Evolutionary conservation across 30 jellyfish, hydroid and myxozoan species (phyloP).

Genomic region (Mastigias papua): DNA sequence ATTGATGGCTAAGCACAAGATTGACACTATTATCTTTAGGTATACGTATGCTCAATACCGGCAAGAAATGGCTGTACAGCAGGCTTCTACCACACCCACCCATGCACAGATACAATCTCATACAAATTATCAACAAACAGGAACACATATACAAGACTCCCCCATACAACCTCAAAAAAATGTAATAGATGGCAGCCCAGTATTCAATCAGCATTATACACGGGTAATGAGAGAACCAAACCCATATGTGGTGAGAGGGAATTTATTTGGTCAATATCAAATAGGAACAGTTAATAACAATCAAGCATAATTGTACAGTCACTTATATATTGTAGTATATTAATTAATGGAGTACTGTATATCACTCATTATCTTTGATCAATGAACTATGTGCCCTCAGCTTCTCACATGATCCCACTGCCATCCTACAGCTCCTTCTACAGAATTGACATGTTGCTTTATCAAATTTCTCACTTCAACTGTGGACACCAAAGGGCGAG

Average conservation of each 20-base stretch:
- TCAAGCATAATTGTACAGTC: not conserved
- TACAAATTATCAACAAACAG: not conserved
- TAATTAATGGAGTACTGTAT: not conserved
- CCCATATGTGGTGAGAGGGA: not conserved
- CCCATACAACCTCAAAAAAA: not conserved
- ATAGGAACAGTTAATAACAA: not conserved
- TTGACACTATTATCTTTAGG: not conserved
- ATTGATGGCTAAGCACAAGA: not conserved
- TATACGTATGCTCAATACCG: not conserved
- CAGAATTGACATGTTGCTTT: not conserved
- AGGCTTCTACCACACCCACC: not conserved
- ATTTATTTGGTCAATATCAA: not conserved
- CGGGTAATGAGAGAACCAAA: not conserved
- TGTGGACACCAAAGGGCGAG: not conserved
- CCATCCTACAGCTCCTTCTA: not conserved
- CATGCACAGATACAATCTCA: not conserved
- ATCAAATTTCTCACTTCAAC: not conserved
- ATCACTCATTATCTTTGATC: not conserved
- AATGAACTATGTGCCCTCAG: not conserved
- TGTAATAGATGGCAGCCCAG: not conserved
- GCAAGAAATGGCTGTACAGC: not conserved
- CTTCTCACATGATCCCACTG: not conserved
- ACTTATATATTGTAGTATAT: not conserved
- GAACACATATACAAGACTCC: not conserved
- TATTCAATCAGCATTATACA: not conserved